phyloP scores from a whole-genome alignment of 1,140 invertebrate species.

The Theocolax elegans region DNA sequence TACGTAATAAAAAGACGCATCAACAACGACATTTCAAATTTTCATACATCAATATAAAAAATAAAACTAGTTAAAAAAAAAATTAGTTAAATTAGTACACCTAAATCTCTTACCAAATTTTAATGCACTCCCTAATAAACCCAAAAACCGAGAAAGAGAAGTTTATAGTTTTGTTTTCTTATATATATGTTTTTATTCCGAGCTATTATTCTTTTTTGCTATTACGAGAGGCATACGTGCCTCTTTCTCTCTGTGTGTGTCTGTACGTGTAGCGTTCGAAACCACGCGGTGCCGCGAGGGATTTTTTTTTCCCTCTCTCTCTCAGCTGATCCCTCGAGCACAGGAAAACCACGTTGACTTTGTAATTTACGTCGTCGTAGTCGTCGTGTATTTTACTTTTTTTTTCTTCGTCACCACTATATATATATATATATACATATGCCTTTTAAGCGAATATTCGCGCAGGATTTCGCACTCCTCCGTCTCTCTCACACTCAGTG shows the following conservation, averaged over 20 bases:
- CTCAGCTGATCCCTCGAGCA: not conserved
- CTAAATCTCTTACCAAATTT: too few relatives aligned
- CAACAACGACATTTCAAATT: too few relatives aligned
- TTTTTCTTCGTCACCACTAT: slow-evolving; percentile 26
- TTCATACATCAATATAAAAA: too few relatives aligned
- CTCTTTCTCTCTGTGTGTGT: too few relatives aligned
- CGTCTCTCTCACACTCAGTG: not conserved
- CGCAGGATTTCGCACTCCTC: not conserved
- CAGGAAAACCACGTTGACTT: slow-evolving; percentile 43
- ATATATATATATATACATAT: too few relatives aligned
- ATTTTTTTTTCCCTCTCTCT: not conserved
- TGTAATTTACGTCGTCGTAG: slow-evolving; percentile 45
- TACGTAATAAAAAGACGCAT: too few relatives aligned
- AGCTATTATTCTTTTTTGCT: not conserved
- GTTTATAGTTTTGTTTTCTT: too few relatives aligned
- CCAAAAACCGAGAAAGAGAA: too few relatives aligned
- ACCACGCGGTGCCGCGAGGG: not conserved
- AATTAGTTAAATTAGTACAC: too few relatives aligned
- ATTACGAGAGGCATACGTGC: not conserved
- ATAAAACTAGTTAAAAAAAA: too few relatives aligned
- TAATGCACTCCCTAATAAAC: too few relatives aligned
- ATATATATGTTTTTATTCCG: not conserved
- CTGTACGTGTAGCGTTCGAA: not conserved
- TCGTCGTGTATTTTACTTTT: too few relatives aligned
- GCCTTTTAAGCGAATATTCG: not conserved